Base-by-base conservation (phyloP, 2,797 vertebrate genomes). In the Percopsis omiscomaycus region DNA sequence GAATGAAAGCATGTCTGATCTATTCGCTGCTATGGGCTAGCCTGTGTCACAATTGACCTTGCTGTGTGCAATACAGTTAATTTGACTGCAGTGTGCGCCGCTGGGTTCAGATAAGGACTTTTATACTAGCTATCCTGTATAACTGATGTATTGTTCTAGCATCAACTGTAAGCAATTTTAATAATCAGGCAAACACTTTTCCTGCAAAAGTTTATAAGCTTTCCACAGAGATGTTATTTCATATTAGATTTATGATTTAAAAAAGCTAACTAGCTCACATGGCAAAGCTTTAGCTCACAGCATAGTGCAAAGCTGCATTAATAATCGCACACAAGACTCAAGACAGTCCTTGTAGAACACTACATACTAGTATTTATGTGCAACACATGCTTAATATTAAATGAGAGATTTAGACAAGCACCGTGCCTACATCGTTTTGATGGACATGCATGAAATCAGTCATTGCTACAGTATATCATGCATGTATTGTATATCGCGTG, bases 281-380 rank as follows among this genome's bases (percentile, higher is more conserved):
- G 60, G 30, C 49, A 61, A 9, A 13, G 49, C n/a, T 49, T 64
- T 68, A 14, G 61, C 16, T 42, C 12, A 13, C 37, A 63, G 13
- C 55, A 56, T 48, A 56, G 61, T 58, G 55, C 14, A 62, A 44
- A 54, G 61, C 16, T 61, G 55, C 14, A 47, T 60, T 49, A 46
- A 30, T 45, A 52, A 49, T 58, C n/a, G 28, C 12, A 53, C 44
- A 59, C 14, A 69, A 52, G 70, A 55, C 69, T 73, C 53, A 57
- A 64, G 50, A 56, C 46, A 30, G 48, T 46, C 58, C 15, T 16
- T 30, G 16, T 16, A n/a, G n/a, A 15, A 53, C 9, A 42, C 22
- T 11, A 52, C 51, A 66, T 15, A n/a, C n/a, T n/a, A 53, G 30
- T 55, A 30, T 37, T 54, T 57, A 56, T 42, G 13, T 51, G 14